Base-by-base conservation (phyloP, 1,140 invertebrate species). In the Aphelenchoides besseyi region DNA sequence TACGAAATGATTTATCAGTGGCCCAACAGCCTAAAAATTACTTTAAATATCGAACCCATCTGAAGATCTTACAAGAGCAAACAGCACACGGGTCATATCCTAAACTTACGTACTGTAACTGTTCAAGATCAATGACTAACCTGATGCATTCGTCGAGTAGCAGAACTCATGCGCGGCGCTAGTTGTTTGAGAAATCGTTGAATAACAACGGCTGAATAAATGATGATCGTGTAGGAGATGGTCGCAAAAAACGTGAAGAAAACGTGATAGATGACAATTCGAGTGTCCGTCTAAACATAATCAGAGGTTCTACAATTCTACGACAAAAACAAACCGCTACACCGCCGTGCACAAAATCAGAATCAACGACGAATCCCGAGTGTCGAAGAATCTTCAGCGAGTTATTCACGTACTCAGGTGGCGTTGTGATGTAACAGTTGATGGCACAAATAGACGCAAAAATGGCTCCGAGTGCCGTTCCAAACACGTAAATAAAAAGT, bases 291-390 rank as follows among this genome's bases (percentile, higher is more conserved):
- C 5, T 5, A 23, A 12, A 48, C 12, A 16, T 23, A 48, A 48
- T 23, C 12, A 48, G 41, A 48, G 12, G 12, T 16, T 16, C 12
- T 12, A 23, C 12, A 23, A 23, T 16, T 12, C 23, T 48, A 23
- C 23, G 41, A 23, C 12, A 48, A 23, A 23, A 48, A 48, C 41
- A 12, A 23, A 48, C 41, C 41, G 41, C 5, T 8, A 59, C 55
- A 29, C 55, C 55, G 5, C 55, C 55, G 55, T 59, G 55, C 5
- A 59, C 55, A 59, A 59, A 59, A 23, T 59, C 55, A 33, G 55
- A 5, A 33, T 59, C 55, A 12, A 18, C 5, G 5, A 16, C 26
- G 55, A 59, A 59, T 8, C 55, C 55, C 18, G 55, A 59, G 18
- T 59, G 55, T 5, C 55, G 55, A 5, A 59, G 55, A 5, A 59